Base-by-base conservation (phyloP, 2,797 vertebrate species). In the Lagodon rhomboides region DNA sequence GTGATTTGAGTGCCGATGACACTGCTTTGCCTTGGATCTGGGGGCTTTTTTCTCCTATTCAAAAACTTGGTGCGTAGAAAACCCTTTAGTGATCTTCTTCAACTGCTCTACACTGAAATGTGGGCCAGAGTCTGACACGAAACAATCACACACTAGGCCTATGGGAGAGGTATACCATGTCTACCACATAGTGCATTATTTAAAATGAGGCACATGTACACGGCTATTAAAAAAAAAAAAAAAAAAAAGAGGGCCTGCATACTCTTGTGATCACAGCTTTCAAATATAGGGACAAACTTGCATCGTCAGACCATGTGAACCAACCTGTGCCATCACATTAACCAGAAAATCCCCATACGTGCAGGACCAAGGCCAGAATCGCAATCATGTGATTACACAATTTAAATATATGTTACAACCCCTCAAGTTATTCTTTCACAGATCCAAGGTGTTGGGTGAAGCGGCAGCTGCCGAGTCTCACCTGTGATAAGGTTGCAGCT, bases 401-500 rank as follows among this genome's bases (percentile, higher is more conserved):
- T 49, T 1, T 46, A 4, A 27, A 55, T 27, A 43, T 11, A 17
- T 0, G 10, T 49, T 1, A 63, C 0, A 43, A 82, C 3, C 20
- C 9, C 7, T 43, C 0, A 13, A 17, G 5, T 38, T 0, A 23
- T 30, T 17, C 8, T 15, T 54, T 75, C 13, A 46, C 22, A 9
- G 5, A 11, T 54, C 15, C 15, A 27, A 34, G 10, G 12, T 27
- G 13, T 5, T 59, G 5, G 12, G 15, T 18, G 1, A 23, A 44
- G 65, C 2, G 13, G 9, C 23, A 59, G 64, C 13, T 49, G 50
- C 3, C 0, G 23, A 30, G 44, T 50, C 90, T 90, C 83, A 97
- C 98, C 97, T 47, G 96, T 95, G 92, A 98, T 98, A 55, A 99
- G 97, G 92, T 98, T 99, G 94, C 97, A 98, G 91, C 97, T 98